Conservation (phyloP, 2,113 vertebrate genomes). For the Nipponia nippon region DNA sequence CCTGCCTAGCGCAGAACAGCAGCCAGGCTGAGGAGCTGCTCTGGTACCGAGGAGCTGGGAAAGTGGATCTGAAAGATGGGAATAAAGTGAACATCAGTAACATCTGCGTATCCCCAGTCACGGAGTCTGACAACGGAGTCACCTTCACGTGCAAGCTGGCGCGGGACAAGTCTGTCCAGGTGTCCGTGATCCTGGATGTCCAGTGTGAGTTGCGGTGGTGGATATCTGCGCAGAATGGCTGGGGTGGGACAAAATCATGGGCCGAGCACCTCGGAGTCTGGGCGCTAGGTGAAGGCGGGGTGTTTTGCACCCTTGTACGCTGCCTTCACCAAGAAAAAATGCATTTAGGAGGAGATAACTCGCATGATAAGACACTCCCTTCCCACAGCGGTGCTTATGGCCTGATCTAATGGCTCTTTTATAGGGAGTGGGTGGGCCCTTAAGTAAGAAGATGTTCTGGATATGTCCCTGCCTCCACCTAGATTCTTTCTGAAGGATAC, state of each 20-base stretch:
- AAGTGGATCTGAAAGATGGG: slow-evolving; percentile 55
- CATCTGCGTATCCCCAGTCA: slow-evolving; percentile 69
- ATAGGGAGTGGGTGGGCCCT: slow-evolving; percentile 11
- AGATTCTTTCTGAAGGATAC: background rate
- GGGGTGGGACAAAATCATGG: background rate
- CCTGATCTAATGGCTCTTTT: background rate
- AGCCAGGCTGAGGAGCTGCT: slow-evolving; percentile 63
- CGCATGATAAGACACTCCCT: slow-evolving; percentile 18
- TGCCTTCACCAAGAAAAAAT: slow-evolving; percentile 30
- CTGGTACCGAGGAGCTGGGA: slow-evolving; percentile 64
- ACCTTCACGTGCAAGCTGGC: slow-evolving; percentile 71
- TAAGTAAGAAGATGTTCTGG: background rate
- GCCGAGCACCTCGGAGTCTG: background rate
- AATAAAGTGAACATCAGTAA: slow-evolving; percentile 74
- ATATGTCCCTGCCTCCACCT: slow-evolving; percentile 2
- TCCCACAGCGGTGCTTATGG: background rate
- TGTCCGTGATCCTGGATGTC: slow-evolving; percentile 72
- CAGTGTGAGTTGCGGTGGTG: slow-evolving; percentile 67
- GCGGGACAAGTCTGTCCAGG: slow-evolving; percentile 30
- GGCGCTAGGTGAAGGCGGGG: background rate
- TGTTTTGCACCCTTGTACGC: background rate
- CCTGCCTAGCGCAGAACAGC: slow-evolving; percentile 58
- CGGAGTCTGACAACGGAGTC: slow-evolving; percentile 49
- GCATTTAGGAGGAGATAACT: background rate
- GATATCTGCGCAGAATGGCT: background rate